These are phyloP conservation scores for Charadrius vociferus DNA, from an alignment of 2,113 vertebrate species.

Conservation along the genomic window DNA sequence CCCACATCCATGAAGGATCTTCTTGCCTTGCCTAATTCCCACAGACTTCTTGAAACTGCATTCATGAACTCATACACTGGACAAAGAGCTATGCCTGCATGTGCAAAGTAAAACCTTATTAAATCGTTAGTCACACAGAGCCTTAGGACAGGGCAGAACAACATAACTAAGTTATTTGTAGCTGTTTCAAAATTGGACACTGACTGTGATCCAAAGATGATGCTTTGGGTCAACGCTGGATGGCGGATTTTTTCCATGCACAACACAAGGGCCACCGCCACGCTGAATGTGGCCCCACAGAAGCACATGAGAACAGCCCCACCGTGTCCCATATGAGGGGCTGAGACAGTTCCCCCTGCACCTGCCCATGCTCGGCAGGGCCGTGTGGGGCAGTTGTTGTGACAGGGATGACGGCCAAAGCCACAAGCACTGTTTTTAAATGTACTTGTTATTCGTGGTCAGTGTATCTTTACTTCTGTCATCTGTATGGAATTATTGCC, in stretches of 20 bases:
- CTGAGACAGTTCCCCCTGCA: background rate
- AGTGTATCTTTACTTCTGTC: background rate
- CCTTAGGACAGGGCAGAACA: background rate
- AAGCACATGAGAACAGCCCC: background rate
- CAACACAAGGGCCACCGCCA: background rate
- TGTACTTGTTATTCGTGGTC: background rate
- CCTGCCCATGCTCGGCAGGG: accelerated
- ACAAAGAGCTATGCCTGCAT: background rate
- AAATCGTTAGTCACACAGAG: background rate
- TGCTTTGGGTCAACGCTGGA: background rate
- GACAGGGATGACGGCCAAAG: background rate
- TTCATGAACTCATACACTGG: background rate
- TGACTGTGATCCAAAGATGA: background rate
- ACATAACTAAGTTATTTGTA: background rate
- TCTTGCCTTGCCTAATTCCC: background rate
- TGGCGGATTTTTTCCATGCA: background rate
- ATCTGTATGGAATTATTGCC: background rate
- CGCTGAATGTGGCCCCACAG: accelerated
- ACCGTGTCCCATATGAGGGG: accelerated
- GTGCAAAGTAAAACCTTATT: background rate
- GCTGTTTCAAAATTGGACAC: background rate
- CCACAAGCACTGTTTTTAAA: background rate
- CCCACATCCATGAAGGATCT: background rate
- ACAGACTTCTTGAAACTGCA: background rate
- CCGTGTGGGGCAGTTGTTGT: accelerated